Base-by-base conservation (phyloP, 64 coral and sea anemone species). In the Dendronephthya gigantea region DNA sequence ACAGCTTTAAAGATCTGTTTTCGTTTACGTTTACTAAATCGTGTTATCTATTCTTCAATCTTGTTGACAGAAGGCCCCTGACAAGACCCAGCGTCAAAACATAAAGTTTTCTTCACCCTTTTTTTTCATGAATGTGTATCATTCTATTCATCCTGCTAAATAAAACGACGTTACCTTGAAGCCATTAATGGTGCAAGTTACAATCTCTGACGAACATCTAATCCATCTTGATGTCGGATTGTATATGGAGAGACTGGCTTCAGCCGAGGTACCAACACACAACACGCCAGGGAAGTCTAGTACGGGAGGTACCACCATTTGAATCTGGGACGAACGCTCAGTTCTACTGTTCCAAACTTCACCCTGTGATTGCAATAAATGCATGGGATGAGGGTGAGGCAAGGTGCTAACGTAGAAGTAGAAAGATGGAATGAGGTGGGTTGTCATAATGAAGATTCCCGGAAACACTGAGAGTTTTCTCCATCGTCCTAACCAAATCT, bases 281-380 rank as follows among this genome's bases (percentile, higher is more conserved):
- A 79, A 33, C 30, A 79, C 72, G 15, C 72, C 72, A 36, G 72
- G 25, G 32, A 79, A 79, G 32, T 79, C 72, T 17, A 79, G 72
- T 34, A 39, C 36, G 2, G 72, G 72, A 79, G 72, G 72, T 1
- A 79, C 37, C 27, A 79, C 72, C 72, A 79, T 79, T 39, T 79
- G 72, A 33, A 79, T 79, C 36, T 79, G 32, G 14, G 72, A 79
- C 15, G 32, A 36, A 9, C 72, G 30, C 17, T 79, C 72, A 12
- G 72, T 79, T 17, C 72, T 79, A 34, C 72, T 36, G 36, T 79
- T 79, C 72, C 72, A 79, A 15, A 62, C 55, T 62, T 62, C 55
- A 7, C 25, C 55, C 55, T 62, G 25, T n/a, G 25, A 62, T 19
- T 19, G 16, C 19, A 22, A 62, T 5, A 62, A 62, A n/a, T 11